Conservation (phyloP, 2,797 vertebrate species). For the Melopsittacus undulatus region DNA sequence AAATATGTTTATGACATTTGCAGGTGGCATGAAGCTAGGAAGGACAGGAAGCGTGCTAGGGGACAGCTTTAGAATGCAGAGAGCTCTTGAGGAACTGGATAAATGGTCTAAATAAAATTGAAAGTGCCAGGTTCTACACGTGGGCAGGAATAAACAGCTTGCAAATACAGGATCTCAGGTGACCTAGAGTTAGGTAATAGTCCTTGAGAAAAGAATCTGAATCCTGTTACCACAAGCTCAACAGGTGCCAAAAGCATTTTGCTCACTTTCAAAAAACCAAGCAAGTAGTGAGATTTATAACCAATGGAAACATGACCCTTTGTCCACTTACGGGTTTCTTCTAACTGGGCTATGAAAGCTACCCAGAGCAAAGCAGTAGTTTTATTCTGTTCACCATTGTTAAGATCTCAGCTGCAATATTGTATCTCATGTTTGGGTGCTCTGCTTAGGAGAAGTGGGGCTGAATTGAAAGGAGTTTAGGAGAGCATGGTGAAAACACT, state of each 20-base stretch:
- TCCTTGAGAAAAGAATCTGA: constrained; percentile 12
- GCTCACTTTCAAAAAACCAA: neutral
- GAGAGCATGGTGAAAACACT: neutral
- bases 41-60: constrained; percentile 1
- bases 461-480: neutral
- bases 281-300: neutral
- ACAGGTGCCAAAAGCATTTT: neutral
- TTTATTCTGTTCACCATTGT: neutral
- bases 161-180: constrained; percentile 19
- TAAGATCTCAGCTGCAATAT: neutral
- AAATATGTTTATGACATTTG: constrained; percentile 39
- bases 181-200: constrained; percentile 23
- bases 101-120: constrained; percentile 54
- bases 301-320: neutral
- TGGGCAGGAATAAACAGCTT: constrained; percentile 21
- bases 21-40: neutral
- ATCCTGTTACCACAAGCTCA: neutral
- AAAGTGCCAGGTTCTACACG: neutral
- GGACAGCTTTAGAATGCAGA: constrained; percentile 60
- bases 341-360: neutral
- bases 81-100: constrained; percentile 28
- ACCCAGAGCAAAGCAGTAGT: neutral
- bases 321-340: neutral
- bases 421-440: neutral
- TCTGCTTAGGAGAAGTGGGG: neutral